These are phyloP conservation scores for Meteorus cinctellus DNA, from an alignment of 2,888 invertebrate genomes.

Conservation along the genomic window DNA sequence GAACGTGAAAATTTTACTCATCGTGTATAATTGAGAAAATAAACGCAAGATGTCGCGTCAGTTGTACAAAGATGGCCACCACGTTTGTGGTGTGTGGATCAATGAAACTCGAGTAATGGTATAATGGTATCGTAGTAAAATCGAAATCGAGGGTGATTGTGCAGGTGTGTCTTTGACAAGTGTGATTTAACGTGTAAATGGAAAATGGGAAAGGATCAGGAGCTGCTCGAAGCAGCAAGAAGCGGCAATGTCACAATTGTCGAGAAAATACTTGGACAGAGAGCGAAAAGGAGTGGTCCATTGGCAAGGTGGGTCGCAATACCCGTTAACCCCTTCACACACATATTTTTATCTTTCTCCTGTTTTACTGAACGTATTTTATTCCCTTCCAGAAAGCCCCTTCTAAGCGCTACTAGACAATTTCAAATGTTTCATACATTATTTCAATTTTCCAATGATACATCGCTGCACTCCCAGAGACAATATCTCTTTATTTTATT, in stretches of 20 bases:
- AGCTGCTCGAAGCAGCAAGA: slow-evolving; percentile 95
- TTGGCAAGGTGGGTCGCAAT: slow-evolving; percentile 85
- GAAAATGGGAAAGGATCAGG: slow-evolving; percentile 96
- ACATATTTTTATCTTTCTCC: slow-evolving; percentile 34
- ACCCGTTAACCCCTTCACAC: slow-evolving; percentile 58
- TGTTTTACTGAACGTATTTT: slow-evolving; percentile 12
- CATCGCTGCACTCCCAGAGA: not conserved
- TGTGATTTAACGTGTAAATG: slow-evolving; percentile 69
- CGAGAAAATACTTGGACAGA: slow-evolving; percentile 91
- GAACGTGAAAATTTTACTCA: slow-evolving; percentile 17
- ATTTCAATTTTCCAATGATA: too few species aligned
- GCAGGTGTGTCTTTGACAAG: slow-evolving; percentile 50
- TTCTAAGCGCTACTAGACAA: too few species aligned
- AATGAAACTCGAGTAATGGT: slow-evolving; percentile 78
- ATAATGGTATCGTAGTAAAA: slow-evolving; percentile 69
- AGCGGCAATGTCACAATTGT: slow-evolving; percentile 92
- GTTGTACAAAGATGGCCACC: slow-evolving; percentile 81
- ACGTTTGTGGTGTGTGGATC: slow-evolving; percentile 75
- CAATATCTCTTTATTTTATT: not conserved
- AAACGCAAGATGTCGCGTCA: slow-evolving; percentile 75
- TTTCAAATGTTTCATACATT: too few species aligned
- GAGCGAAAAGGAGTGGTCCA: slow-evolving; percentile 94
- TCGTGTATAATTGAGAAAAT: not conserved
- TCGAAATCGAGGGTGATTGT: slow-evolving; percentile 57
- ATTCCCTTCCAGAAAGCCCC: not conserved